Conservation (phyloP, 2,888 invertebrate species). For the Eremobia ochroleuca region DNA sequence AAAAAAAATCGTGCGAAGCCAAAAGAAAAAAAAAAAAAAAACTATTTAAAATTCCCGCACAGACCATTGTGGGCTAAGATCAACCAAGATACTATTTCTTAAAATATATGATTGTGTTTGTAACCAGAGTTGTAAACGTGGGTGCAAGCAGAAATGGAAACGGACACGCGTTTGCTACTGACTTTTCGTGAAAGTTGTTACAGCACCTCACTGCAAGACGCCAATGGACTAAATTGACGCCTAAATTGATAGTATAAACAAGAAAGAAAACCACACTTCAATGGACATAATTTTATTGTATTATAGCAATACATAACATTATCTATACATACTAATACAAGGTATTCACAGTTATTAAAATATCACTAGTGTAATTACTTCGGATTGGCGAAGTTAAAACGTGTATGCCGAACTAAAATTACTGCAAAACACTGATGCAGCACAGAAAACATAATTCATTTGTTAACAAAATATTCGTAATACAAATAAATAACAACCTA, state of each 20-base stretch:
- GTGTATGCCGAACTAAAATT: slow-evolving; percentile 50
- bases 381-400: slow-evolving; percentile 30
- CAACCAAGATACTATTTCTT: not conserved
- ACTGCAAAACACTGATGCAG: slow-evolving; percentile 31
- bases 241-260: not conserved
- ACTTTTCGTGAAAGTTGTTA: not conserved
- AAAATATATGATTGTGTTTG: not conserved
- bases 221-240: too few relatives aligned
- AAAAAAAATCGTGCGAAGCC: too few relatives aligned
- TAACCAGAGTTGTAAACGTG: not conserved
- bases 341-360: slow-evolving; percentile 78
- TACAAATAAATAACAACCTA: slow-evolving; percentile 64
- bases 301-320: slow-evolving; percentile 78
- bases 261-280: slow-evolving; percentile 16
- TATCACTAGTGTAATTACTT: slow-evolving; percentile 70
- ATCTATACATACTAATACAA: slow-evolving; percentile 77
- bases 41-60: too few relatives aligned
- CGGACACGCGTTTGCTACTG: not conserved
- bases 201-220: not conserved
- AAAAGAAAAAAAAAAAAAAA: too few relatives aligned
- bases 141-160: too few relatives aligned
- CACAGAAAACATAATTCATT: slow-evolving; percentile 54
- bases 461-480: slow-evolving; percentile 46
- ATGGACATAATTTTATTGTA: slow-evolving; percentile 74
- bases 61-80: not conserved